A percentile compares a stretch with the other conserved stretches of the same genome.
These are phyloP conservation scores for Gymnocheta viridis DNA, from an alignment of 2,888 invertebrate genomes.

Conservation along the genomic window DNA sequence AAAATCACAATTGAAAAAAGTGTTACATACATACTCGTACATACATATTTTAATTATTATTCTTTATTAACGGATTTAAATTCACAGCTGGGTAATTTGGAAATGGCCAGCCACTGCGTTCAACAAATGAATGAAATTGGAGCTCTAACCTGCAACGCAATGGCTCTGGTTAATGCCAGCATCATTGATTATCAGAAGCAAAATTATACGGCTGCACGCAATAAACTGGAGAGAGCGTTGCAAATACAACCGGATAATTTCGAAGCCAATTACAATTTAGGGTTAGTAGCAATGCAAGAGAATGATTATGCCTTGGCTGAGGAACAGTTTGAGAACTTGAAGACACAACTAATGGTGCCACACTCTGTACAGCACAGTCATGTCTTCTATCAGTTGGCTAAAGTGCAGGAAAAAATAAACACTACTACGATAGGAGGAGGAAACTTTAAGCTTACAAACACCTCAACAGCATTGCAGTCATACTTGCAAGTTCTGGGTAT, in stretches of 20 bases:
- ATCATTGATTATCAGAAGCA: constrained; percentile 89
- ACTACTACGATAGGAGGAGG: constrained; percentile 59
- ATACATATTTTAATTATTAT: background rate
- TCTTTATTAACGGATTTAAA: constrained; percentile 35
- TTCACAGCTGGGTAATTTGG: constrained; percentile 88
- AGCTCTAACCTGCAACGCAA: constrained; percentile 86
- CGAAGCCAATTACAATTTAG: constrained; percentile 92
- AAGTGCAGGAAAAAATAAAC: constrained; percentile 86
- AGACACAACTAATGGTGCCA: constrained; percentile 80
- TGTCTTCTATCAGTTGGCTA: constrained; percentile 89
- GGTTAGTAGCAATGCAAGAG: constrained; percentile 83
- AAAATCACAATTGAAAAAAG: too few relatives aligned
- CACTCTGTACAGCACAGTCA: constrained; percentile 83
- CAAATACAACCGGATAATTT: constrained; percentile 91
- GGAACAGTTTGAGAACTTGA: constrained; percentile 89
- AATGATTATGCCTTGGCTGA: constrained; percentile 89
- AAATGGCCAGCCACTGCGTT: constrained; percentile 90
- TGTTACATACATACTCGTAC: too few relatives aligned
- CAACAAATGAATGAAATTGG: constrained; percentile 87
- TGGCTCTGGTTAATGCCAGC: constrained; percentile 92
- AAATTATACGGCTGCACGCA: constrained; percentile 87
- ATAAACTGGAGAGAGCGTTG: constrained; percentile 88
- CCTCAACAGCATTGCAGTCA: constrained; percentile 85
- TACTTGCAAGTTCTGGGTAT: constrained; percentile 90
- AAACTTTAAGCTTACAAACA: constrained; percentile 68